Evolutionary conservation across 2,888 invertebrate species (phyloP).

Genomic region (Sinodicranocentrus sp.): DNA sequence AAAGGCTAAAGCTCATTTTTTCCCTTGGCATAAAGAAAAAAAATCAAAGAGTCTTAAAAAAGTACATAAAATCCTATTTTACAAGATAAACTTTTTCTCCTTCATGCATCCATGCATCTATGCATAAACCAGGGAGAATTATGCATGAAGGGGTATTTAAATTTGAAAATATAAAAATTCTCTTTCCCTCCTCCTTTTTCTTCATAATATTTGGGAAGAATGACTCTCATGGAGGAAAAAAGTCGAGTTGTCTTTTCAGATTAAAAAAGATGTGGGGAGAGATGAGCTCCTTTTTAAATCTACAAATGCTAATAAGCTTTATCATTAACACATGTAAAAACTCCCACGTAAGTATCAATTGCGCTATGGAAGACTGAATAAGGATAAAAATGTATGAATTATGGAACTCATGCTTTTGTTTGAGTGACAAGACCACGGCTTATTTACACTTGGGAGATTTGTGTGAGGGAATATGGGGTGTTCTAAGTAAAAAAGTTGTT

Average conservation of each 20-base stretch:
- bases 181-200: slow-evolving; percentile 15
- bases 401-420: slow-evolving; percentile 13
- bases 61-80: slow-evolving; percentile 54
- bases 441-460: too few relatives aligned
- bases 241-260: too few relatives aligned
- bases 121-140: slow-evolving; percentile 21
- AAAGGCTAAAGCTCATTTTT: slow-evolving; percentile 34
- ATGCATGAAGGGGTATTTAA: slow-evolving; percentile 56
- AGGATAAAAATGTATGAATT: neutral
- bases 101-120: slow-evolving; percentile 53
- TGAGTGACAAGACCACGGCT: neutral
- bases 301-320: slow-evolving; percentile 69
- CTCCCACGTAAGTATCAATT: slow-evolving; percentile 12
- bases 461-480: too few relatives aligned
- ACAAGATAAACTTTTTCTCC: slow-evolving; percentile 54
- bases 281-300: slow-evolving; percentile 8
- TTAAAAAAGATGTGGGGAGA: slow-evolving; percentile 30
- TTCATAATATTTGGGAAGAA: too few relatives aligned
- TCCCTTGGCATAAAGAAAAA: slow-evolving; percentile 19
- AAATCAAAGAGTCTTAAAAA: slow-evolving; percentile 38
- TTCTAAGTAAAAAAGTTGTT: slow-evolving; percentile 13
- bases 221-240: too few relatives aligned
- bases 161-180: slow-evolving; percentile 15
- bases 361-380: neutral
- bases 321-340: slow-evolving; percentile 73